Evolutionary conservation across 1,140 invertebrate species (phyloP).

Genomic region (Tetramorium alpestre): DNA sequence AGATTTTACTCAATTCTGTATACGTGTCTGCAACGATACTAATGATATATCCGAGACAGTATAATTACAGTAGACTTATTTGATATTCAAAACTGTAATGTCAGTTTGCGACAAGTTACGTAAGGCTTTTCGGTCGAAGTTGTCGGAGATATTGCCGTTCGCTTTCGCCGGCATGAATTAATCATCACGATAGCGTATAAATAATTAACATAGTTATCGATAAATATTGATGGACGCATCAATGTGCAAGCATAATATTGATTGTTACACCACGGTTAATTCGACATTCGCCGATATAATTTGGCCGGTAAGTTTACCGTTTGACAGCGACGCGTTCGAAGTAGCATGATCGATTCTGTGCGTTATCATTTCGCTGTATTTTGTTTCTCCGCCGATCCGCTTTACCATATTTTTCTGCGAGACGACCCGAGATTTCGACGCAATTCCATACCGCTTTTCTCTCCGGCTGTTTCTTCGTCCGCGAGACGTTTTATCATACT

Average conservation of each 20-base stretch:
- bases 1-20: background rate
- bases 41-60: background rate
- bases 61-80: background rate
- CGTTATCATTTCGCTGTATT: slow-evolving; percentile 58
- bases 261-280: slow-evolving; percentile 63
- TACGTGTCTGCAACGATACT: background rate
- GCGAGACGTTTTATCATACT: slow-evolving; percentile 57
- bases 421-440: slow-evolving; percentile 51
- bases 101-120: slow-evolving; percentile 43
- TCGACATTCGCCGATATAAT: slow-evolving; percentile 68
- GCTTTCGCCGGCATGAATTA: slow-evolving; percentile 57
- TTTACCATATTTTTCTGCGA: slow-evolving; percentile 49
- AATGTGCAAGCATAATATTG: slow-evolving; percentile 66
- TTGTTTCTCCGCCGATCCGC: slow-evolving; percentile 37
- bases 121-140: slow-evolving; percentile 14
- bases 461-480: slow-evolving; percentile 52
- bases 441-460: slow-evolving; percentile 51
- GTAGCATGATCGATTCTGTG: slow-evolving; percentile 46
- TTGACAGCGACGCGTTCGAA: background rate
- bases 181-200: slow-evolving; percentile 66
- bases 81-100: background rate
- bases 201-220: slow-evolving; percentile 73
- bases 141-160: background rate
- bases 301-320: slow-evolving; percentile 56
- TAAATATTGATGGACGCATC: slow-evolving; percentile 77